phyloP scores from a whole-genome alignment of 2,113 vertebrate species.

The Hemichromis elongatus region DNA sequence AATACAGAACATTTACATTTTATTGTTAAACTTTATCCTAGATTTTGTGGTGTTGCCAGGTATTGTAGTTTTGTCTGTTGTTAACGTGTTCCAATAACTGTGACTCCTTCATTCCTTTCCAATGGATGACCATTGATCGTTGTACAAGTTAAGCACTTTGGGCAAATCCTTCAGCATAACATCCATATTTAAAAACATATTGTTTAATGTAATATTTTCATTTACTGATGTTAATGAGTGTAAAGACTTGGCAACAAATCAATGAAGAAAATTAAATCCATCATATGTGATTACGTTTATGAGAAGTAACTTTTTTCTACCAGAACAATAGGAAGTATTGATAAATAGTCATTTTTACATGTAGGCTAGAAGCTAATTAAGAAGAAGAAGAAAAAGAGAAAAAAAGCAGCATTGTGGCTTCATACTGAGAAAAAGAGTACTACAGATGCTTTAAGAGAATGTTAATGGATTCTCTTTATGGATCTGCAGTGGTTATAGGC shows the following conservation, averaged over 20 bases:
- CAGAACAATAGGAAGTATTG: background rate
- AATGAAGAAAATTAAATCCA: background rate
- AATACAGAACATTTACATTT: background rate
- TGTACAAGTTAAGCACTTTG: background rate
- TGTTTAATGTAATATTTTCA: background rate
- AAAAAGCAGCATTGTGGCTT: background rate
- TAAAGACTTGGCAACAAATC: background rate
- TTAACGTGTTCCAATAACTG: background rate
- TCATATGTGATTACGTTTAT: background rate
- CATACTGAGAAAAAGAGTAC: background rate
- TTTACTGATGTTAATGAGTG: background rate
- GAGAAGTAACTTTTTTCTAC: background rate
- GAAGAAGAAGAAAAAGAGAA: background rate
- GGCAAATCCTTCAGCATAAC: background rate
- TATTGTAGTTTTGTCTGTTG: background rate
- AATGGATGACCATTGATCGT: background rate
- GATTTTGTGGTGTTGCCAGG: background rate
- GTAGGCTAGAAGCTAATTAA: background rate
- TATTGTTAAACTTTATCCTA: background rate
- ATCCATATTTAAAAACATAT: background rate
- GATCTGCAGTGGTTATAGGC: background rate
- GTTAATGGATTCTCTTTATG: background rate
- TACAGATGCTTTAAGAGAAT: background rate
- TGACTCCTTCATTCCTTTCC: background rate
- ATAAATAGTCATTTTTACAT: background rate